These are phyloP conservation scores for Gonatopus flavifemur DNA, from an alignment of 1,140 invertebrate species.

Conservation along the genomic window DNA sequence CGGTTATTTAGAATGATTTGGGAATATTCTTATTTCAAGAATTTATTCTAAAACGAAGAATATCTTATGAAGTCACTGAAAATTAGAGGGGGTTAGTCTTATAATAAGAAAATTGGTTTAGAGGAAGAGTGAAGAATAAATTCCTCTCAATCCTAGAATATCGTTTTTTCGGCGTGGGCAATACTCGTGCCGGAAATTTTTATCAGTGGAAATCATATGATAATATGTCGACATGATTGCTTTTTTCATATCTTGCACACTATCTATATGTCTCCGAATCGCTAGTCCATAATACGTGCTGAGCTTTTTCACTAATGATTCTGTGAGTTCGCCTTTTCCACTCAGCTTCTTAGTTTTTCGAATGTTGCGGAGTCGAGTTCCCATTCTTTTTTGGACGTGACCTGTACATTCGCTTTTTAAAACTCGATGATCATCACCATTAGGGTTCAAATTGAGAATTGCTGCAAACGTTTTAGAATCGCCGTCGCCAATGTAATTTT, in stretches of 20 bases:
- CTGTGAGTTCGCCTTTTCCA: slow-evolving; percentile 14
- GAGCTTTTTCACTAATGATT: slow-evolving; percentile 9
- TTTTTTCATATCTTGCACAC: slow-evolving; percentile 18
- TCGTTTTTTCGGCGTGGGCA: too few species aligned
- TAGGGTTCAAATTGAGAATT: slow-evolving; percentile 6
- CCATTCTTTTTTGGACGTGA: too few species aligned
- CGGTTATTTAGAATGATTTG: too few species aligned
- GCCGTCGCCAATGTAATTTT: too few species aligned
- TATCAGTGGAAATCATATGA: slow-evolving; percentile 21
- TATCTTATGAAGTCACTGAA: too few species aligned
- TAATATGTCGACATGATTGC: slow-evolving; percentile 21
- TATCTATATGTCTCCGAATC: slow-evolving; percentile 19
- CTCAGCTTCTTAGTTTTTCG: slow-evolving; percentile 6
- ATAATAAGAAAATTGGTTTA: too few species aligned
- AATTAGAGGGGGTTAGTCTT: too few species aligned
- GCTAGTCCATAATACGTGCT: slow-evolving; percentile 21
- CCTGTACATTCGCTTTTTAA: slow-evolving; percentile 17
- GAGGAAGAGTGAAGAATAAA: too few species aligned
- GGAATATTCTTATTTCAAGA: too few species aligned
- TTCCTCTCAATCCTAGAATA: too few species aligned
- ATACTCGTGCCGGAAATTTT: slow-evolving; percentile 16
- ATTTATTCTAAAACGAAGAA: too few species aligned
- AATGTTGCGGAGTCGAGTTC: slow-evolving; percentile 13
- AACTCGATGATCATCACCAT: slow-evolving; percentile 5
- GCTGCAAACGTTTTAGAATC: too few species aligned